phyloP scores from a whole-genome alignment of 1,140 invertebrate species.

The Drosophila elegans region DNA sequence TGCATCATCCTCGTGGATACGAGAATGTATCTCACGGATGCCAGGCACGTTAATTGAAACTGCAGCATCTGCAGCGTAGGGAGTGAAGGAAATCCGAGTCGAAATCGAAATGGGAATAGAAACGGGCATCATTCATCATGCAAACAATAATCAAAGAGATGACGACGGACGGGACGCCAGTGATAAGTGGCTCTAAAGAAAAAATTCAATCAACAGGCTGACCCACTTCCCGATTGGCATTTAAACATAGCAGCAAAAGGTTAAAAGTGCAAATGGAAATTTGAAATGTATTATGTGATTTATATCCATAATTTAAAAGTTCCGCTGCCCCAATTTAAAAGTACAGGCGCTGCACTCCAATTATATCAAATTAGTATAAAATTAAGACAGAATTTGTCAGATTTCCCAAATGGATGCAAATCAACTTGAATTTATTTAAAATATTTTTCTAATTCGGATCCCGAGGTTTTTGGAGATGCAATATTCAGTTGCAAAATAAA shows the following conservation, averaged over 20 bases:
- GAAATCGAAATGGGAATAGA: conserved; percentile 19
- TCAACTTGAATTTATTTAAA: conserved; percentile 10
- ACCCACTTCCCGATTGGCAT: conserved; percentile 55
- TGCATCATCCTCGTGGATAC: conserved; percentile 25
- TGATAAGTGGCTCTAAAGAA: conserved; percentile 59
- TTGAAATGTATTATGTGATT: conserved; percentile 15
- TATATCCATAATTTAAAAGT: conserved; percentile 21
- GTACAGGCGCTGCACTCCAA: conserved; percentile 14
- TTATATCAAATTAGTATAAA: conserved; percentile 45
- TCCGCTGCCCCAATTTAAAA: neutral
- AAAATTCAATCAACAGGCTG: conserved; percentile 70
- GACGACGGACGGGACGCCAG: conserved; percentile 32
- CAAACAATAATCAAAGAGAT: conserved; percentile 65
- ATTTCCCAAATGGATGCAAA: conserved; percentile 7
- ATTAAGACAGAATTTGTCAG: conserved; percentile 57
- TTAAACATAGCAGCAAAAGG: conserved; percentile 23
- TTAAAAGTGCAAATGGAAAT: conserved; percentile 59
- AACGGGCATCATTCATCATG: conserved; percentile 33
- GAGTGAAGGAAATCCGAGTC: neutral
- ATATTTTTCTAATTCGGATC: too few relatives aligned
- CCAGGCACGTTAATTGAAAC: conserved; percentile 50
- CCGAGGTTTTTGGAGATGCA: too few relatives aligned
- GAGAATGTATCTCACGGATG: conserved; percentile 44
- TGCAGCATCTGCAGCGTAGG: conserved; percentile 12
- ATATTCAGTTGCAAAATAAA: too few relatives aligned